These are phyloP conservation scores for Drosophila longiperda DNA, from an alignment of 2,888 invertebrate species.

Conservation along the genomic window DNA sequence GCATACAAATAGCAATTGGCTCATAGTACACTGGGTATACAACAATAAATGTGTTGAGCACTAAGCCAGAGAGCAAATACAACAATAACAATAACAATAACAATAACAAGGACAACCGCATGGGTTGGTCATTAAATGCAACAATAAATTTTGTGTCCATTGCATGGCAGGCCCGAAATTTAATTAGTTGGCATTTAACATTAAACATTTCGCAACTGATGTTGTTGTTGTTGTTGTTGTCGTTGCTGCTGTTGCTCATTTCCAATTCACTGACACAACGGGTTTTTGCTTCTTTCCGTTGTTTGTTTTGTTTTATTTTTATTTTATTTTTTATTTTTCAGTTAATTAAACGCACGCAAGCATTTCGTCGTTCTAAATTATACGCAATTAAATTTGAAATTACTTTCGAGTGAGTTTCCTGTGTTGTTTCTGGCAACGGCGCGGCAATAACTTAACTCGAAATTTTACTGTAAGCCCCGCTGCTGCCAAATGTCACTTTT, in stretches of 20 bases:
- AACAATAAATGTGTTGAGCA: slow-evolving; percentile 65
- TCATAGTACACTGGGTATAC: slow-evolving; percentile 70
- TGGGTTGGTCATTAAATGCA: slow-evolving; percentile 73
- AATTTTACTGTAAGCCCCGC: slow-evolving; percentile 74
- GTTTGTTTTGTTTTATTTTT: slow-evolving; percentile 16
- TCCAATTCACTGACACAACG: slow-evolving; percentile 41
- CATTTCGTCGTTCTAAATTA: slow-evolving; percentile 77
- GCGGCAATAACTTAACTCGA: slow-evolving; percentile 75
- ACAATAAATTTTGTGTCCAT: slow-evolving; percentile 65
- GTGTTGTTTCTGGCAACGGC: slow-evolving; percentile 47
- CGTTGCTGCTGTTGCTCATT: slow-evolving; percentile 24
- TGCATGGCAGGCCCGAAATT: slow-evolving; percentile 66
- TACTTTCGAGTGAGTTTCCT: slow-evolving; percentile 70
- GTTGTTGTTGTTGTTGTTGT: slow-evolving; percentile 31
- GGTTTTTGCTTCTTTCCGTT: slow-evolving; percentile 36
- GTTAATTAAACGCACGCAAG: slow-evolving; percentile 80
- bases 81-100: slow-evolving; percentile 28
- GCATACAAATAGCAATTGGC: slow-evolving; percentile 54
- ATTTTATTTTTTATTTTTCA: slow-evolving; percentile 71
- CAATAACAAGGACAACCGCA: slow-evolving; percentile 54
- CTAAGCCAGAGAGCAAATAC: slow-evolving; percentile 22
- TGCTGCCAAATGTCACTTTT: slow-evolving; percentile 73
- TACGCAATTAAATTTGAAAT: slow-evolving; percentile 79
- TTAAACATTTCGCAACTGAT: slow-evolving; percentile 61
- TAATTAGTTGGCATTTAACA: slow-evolving; percentile 79